phyloP scores from a whole-genome alignment of 2,797 vertebrate genomes.

The Chiroxiphia lanceolata region DNA sequence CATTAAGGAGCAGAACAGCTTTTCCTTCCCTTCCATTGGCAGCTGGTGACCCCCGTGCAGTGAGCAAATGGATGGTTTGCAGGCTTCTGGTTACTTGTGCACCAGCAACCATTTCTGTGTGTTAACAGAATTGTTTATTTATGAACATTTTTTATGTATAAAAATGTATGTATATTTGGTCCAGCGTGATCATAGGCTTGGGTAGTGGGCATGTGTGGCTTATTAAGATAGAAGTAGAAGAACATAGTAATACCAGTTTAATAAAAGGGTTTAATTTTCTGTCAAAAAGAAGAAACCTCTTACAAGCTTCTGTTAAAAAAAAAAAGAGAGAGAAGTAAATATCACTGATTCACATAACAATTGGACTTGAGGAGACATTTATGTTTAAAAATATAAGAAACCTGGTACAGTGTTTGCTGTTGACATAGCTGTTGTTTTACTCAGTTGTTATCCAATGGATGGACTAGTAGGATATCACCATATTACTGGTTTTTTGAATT shows the following conservation, averaged over 20 bases:
- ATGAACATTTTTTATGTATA: not conserved
- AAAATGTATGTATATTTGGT: not conserved
- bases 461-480: not conserved
- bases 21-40: not conserved
- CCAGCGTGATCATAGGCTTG: not conserved
- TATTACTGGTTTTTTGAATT: not conserved
- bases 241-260: not conserved
- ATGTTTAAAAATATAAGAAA: not conserved
- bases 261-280: not conserved
- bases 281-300: not conserved
- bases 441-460: not conserved
- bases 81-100: not conserved
- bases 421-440: not conserved
- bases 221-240: not conserved
- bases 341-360: not conserved
- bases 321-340: not conserved
- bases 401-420: not conserved
- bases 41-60: not conserved
- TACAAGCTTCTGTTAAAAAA: not conserved
- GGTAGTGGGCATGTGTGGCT: not conserved
- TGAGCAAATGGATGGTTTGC: not conserved
- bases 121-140: not conserved
- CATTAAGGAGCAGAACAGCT: not conserved
- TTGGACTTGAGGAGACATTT: not conserved
- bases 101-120: not conserved